Percentiles rank a stretch among this genome's conserved stretches.
Conservation (phyloP, 2,113 vertebrate genomes). For the Gasterosteus nipponicus region DNA sequence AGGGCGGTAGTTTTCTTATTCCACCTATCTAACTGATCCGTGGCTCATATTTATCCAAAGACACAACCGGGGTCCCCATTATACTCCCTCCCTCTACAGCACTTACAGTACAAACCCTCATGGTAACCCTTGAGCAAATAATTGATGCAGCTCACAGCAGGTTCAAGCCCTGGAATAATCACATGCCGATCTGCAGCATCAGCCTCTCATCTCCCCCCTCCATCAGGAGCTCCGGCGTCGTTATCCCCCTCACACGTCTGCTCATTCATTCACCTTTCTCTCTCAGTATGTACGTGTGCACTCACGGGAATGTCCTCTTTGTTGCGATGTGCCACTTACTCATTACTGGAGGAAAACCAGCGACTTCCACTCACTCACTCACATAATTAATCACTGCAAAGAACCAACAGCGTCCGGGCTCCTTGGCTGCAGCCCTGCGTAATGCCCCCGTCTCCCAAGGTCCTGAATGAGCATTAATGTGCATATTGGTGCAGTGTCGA, state of each 20-base stretch:
- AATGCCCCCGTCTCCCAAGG: conserved; percentile 23
- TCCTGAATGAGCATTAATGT: conserved; percentile 59
- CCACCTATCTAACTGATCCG: background rate
- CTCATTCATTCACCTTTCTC: conserved; percentile 15
- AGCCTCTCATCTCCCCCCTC: conserved; percentile 36
- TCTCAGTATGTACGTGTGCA: conserved; percentile 1
- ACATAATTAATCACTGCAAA: conserved; percentile 43
- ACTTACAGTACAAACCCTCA: conserved; percentile 8
- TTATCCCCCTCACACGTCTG: conserved; percentile 12
- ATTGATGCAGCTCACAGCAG: conserved; percentile 38
- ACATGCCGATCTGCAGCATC: conserved; percentile 53
- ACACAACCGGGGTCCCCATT: background rate
- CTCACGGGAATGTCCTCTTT: conserved; percentile 14
- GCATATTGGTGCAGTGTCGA: conserved; percentile 36
- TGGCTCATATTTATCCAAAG: conserved; percentile 1
- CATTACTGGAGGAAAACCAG: conserved; percentile 28
- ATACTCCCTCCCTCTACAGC: no score
- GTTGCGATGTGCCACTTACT: background rate
- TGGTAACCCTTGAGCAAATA: conserved; percentile 35
- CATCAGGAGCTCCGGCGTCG: conserved; percentile 25
- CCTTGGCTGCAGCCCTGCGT: conserved; percentile 29
- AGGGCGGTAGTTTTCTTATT: background rate
- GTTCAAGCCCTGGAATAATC: conserved; percentile 50
- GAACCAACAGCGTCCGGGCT: conserved; percentile 31
- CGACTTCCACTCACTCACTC: conserved; percentile 1